Evolutionary conservation across 2,797 vertebrate genomes (phyloP).

Genomic region (Peromyscus melanophrys): DNA sequence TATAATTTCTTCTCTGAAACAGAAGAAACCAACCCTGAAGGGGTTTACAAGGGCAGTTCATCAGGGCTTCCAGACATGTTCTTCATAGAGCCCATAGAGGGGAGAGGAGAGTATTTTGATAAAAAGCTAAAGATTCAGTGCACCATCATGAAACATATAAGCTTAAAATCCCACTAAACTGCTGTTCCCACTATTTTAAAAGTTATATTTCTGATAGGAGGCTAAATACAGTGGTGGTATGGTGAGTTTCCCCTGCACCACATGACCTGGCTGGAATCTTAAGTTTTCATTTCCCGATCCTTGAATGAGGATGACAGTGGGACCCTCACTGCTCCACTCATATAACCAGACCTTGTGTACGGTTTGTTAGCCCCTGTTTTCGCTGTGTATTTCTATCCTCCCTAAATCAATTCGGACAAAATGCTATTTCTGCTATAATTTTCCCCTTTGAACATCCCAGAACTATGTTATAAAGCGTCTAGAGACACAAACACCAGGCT

Average conservation of each 20-base stretch:
- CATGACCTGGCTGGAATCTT: not conserved
- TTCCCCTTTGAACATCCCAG: not conserved
- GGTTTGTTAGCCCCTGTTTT: not conserved
- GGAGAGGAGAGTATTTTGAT: not conserved
- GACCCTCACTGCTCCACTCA: not conserved
- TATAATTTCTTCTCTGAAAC: constrained; percentile 28
- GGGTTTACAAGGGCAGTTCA: not conserved
- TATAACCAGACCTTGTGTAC: not conserved
- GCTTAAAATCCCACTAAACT: not conserved
- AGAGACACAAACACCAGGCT: not conserved
- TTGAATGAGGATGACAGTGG: not conserved
- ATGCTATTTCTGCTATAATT: not conserved
- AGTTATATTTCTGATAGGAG: not conserved
- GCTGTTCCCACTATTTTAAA: not conserved
- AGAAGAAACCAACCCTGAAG: not conserved
- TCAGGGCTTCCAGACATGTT: not conserved
- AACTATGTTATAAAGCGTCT: not conserved
- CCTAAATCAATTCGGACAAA: not conserved
- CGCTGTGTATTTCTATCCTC: not conserved
- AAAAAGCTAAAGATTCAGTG: not conserved
- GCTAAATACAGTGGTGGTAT: not conserved
- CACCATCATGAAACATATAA: not conserved
- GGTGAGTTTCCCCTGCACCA: not conserved
- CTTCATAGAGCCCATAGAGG: not conserved
- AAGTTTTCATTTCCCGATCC: not conserved